Percentiles rank a stretch among this genome's conserved stretches.
Evolutionary conservation across 2,888 invertebrate species (phyloP).

Genomic region (Trimorus sp.): DNA sequence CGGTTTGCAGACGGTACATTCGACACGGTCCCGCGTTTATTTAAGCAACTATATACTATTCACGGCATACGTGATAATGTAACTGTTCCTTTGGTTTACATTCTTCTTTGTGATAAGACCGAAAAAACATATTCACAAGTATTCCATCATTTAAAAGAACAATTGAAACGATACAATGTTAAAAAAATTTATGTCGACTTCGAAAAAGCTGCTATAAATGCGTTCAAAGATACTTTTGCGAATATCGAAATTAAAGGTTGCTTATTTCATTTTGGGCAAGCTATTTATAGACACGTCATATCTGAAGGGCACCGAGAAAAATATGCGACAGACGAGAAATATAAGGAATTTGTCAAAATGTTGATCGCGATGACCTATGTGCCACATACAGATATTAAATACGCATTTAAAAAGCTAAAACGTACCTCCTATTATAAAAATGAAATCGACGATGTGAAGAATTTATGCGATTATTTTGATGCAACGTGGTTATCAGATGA

Average conservation of each 20-base stretch:
- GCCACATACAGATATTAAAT: not conserved
- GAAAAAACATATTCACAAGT: constrained; percentile 1
- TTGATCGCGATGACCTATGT: constrained; percentile 10
- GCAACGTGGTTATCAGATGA: not conserved
- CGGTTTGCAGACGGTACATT: constrained; percentile 19
- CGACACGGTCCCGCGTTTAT: not conserved
- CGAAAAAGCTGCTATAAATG: constrained; percentile 12
- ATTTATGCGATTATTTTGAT: constrained; percentile 7
- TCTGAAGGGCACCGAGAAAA: not conserved
- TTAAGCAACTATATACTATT: constrained; percentile 21
- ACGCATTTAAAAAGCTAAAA: constrained; percentile 12
- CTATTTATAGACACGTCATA: constrained; percentile 5
- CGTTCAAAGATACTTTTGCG: not conserved
- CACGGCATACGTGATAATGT: constrained; percentile 9
- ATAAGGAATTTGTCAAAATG: constrained; percentile 28
- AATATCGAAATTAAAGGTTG: constrained; percentile 5
- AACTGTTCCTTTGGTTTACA: constrained; percentile 14
- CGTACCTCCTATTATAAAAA: not conserved
- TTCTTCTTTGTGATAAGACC: not conserved
- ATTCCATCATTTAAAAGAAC: not conserved
- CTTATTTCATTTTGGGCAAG: constrained; percentile 19
- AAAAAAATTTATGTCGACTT: not conserved
- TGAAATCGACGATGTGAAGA: not conserved
- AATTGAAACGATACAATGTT: not conserved
- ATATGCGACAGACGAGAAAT: constrained; percentile 11